Evolutionary conservation across 2,797 vertebrate species (phyloP), one percentile per base, ranked within the genome.

Genomic region (Anomalospiza imberbis): DNA sequence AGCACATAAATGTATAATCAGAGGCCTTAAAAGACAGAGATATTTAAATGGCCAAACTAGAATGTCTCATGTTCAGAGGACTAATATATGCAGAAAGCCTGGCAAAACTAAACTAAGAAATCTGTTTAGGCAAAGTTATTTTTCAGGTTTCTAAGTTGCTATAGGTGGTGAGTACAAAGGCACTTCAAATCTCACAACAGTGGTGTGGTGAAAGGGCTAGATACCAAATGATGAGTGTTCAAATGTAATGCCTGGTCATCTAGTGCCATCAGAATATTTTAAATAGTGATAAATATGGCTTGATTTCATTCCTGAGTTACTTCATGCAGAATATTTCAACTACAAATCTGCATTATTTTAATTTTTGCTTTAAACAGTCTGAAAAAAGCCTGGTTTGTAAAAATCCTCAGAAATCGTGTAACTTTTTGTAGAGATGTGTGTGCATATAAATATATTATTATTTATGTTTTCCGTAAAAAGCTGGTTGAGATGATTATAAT

Each of bases 1-100:
- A 89, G 54, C 72, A 81, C 50, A 90, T n/a, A n/a, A n/a, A n/a
- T 93, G 50, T 74, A 76, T 78, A 89, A 88, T 94, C 38, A 22
- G 44, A 89, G 61, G 67, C 42, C 77, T 80, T 89, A 68, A 61
- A 95, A 87, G 53, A 77, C 65, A 88, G 70, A 75, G 31, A 67
- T 38, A 53, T 74, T 66, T 93, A 53, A 92, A 89, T 94, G 40
- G 40, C 40, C 86, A 77, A 68, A 62, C 53, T 53, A 47, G 54
- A 88, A 55, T 87, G 54, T 93, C 21, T 94, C 58, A 34, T 28
- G 31, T 60, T 86, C 53, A 48, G 68, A 70, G 36, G 45, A 45
- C 21, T 89, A 9, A 2, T 57, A 60, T 71, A 47, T 81, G 53
- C 36, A 71, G 77, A 95, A 96, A 77, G 19, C 26, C 26, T 88